Percentiles rank a stretch among this genome's conserved stretches.
Evolutionary conservation across 1,140 invertebrate species (phyloP).

Genomic region (Pachypeltis micranthus): DNA sequence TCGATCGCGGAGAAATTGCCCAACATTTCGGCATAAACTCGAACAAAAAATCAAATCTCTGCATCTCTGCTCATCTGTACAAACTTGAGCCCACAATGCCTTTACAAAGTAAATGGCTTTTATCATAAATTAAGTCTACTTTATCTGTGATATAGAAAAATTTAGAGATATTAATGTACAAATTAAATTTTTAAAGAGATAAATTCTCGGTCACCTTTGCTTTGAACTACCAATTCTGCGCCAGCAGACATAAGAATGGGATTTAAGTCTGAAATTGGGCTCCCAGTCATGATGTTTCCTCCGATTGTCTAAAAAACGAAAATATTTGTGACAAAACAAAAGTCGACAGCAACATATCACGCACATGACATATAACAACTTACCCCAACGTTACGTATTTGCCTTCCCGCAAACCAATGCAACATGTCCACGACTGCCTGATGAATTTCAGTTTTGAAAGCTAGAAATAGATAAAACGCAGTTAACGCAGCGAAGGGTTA

Average conservation of each 20-base stretch:
- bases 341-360: background rate
- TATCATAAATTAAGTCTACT: too few species aligned
- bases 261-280: conserved; percentile 91
- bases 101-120: too few species aligned
- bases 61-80: too few species aligned
- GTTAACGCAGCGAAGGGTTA: too few species aligned
- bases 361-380: conserved; percentile 31
- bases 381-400: conserved; percentile 73
- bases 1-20: too few species aligned
- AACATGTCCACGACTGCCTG: conserved; percentile 69
- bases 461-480: conserved; percentile 30
- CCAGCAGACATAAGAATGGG: conserved; percentile 76
- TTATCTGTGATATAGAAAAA: too few species aligned
- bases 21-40: too few species aligned
- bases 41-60: too few species aligned
- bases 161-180: too few species aligned
- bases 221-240: conserved; percentile 41
- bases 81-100: too few species aligned
- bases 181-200: conserved; percentile 5
- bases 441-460: conserved; percentile 57
- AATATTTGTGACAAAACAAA: background rate
- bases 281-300: conserved; percentile 89
- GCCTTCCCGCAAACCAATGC: conserved; percentile 87
- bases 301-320: conserved; percentile 50
- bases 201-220: conserved; percentile 36